Conservation (phyloP, 2,888 invertebrate species). For the Leptogaster cylindrica region DNA sequence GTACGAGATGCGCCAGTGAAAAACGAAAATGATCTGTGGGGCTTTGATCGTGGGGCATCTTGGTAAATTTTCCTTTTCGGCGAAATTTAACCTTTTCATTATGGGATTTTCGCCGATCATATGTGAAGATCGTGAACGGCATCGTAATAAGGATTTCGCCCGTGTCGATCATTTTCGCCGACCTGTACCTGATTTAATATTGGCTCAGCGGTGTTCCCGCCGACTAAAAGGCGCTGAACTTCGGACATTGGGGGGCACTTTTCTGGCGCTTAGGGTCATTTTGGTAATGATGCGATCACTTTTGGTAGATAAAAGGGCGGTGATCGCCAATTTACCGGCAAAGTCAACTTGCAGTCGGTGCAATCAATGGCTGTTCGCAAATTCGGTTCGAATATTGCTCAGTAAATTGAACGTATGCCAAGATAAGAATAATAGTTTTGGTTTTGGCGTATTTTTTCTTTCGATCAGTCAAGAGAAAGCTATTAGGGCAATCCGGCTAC, state of each 20-base stretch:
- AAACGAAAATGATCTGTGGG: neutral
- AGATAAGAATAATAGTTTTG: too few relatives aligned
- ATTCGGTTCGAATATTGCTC: neutral
- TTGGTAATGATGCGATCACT: conserved; percentile 32
- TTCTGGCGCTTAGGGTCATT: conserved; percentile 35
- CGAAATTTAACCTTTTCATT: conserved; percentile 41
- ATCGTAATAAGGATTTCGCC: conserved; percentile 5
- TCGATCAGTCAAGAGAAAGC: too few relatives aligned
- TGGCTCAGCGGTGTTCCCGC: neutral
- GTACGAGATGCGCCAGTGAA: too few relatives aligned
- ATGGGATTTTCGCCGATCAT: conserved; percentile 37
- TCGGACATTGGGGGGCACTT: neutral
- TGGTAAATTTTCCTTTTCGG: conserved; percentile 25
- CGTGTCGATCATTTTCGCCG: neutral
- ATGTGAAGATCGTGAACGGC: conserved; percentile 26
- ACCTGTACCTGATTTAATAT: neutral
- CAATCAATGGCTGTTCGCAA: conserved; percentile 1
- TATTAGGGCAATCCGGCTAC: too few relatives aligned
- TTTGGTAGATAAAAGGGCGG: conserved; percentile 35
- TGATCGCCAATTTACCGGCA: conserved; percentile 24
- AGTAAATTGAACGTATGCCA: neutral
- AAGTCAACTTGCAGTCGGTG: conserved; percentile 19
- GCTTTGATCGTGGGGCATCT: neutral
- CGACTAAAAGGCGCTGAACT: neutral
- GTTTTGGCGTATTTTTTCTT: too few relatives aligned